Evolutionary conservation across 1,140 invertebrate genomes (phyloP), one percentile per base, ranked within the genome.

Genomic region (Eupeodes corollae): DNA sequence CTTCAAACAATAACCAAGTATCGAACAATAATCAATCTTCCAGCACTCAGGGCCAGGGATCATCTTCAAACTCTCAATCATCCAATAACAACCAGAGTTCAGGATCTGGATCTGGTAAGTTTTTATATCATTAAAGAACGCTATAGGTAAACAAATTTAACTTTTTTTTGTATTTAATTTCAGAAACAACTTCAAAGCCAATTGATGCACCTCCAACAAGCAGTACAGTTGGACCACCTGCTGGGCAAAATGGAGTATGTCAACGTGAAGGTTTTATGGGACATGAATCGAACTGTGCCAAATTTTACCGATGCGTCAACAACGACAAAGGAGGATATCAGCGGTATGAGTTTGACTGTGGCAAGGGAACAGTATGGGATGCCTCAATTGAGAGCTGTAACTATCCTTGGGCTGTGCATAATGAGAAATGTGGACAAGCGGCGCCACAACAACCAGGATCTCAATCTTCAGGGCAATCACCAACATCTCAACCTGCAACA

Each of bases 291-390:
- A 73, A 83, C 54, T 84, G 82, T 51, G 71, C 71, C 31, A 79
- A 78, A 56, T 84, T 84, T 59, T 82, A 80, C 54, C 70, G 80
- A 49, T 84, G 81, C 56, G 76, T 80, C 2, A 70, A 77, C 52
- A 70, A 76, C 59, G 75, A 73, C 13, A 66, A 72, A 41, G 74
- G 73, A 5, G 70, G 70, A 34, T 80, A 70, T 53, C 73, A 52
- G 8, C 74, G 71, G 54, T 79, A 80, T 57, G 76, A 79, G 44
- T 84, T 81, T 60, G 62, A 66, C 21, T 83, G 80, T 59, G 77
- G 76, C 14, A 70, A 75, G 52, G 79, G 78, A 41, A 83, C 80
- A 1, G 73, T 76, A 21, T 83, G 79, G 78, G 79, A 82, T 69
- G 54, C 71, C 34, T 67, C 74, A 33, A 70, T 74, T 35, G 69